Evolutionary conservation across 2,797 vertebrate genomes (phyloP).

Genomic region (Valencia hispanica): DNA sequence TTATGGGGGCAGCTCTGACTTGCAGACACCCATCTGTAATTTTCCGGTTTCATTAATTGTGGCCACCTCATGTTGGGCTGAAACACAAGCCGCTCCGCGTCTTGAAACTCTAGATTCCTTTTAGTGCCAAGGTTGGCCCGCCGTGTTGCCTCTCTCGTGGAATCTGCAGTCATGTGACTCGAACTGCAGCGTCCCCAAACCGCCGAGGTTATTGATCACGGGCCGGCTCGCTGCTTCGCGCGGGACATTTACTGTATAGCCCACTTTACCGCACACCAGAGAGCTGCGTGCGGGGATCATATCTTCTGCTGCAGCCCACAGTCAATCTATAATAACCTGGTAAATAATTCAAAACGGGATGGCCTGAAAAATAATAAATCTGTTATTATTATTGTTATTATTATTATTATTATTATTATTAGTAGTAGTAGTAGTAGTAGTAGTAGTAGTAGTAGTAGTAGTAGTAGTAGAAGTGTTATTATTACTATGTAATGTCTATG

Average conservation of each 20-base stretch:
- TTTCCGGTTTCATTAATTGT: constrained; percentile 70
- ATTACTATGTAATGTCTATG: not conserved
- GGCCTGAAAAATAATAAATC: constrained; percentile 1
- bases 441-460: not conserved
- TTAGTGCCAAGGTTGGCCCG: constrained; percentile 73
- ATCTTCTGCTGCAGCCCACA: constrained; percentile 2
- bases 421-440: constrained; percentile 2
- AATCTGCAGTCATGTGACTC: constrained; percentile 69
- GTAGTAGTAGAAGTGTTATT: constrained; percentile 1
- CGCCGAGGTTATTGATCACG: constrained; percentile 68
- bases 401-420: constrained; percentile 1
- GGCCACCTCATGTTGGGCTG: constrained; percentile 65
- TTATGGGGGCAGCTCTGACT: not conserved
- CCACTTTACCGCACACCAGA: constrained; percentile 36
- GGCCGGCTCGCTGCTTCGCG: constrained; percentile 39
- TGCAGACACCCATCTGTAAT: constrained; percentile 30
- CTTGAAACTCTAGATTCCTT: constrained; percentile 78
- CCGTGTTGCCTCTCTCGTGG: constrained; percentile 69
- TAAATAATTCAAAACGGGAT: constrained; percentile 53
- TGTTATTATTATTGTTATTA: constrained; percentile 11
- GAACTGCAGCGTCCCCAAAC: constrained; percentile 53
- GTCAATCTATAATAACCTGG: constrained; percentile 53
- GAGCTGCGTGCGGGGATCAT: constrained; percentile 32
- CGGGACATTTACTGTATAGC: constrained; percentile 59
- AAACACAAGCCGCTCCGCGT: constrained; percentile 72